phyloP scores from a whole-genome alignment of 2,888 invertebrate species.

The Mythimna lalbum region DNA sequence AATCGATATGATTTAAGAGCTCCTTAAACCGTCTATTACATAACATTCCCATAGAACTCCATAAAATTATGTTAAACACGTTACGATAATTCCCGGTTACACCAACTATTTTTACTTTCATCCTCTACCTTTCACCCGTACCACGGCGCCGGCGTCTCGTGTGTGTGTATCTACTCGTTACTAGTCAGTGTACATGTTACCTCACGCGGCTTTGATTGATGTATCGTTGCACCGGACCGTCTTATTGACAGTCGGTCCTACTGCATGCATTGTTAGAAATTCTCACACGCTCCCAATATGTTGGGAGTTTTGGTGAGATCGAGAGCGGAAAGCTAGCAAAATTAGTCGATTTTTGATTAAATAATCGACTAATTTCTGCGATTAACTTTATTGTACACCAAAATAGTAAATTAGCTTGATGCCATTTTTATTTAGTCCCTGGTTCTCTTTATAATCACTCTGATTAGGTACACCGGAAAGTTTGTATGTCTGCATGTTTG shows the following conservation, averaged over 20 bases:
- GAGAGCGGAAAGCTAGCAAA: slow-evolving; percentile 10
- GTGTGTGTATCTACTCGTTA: slow-evolving; percentile 5
- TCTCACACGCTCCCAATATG: slow-evolving; percentile 64
- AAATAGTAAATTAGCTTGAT: too few relatives aligned
- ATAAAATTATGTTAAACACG: slow-evolving; percentile 9
- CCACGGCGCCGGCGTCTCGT: slow-evolving; percentile 25
- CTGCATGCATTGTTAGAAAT: slow-evolving; percentile 64
- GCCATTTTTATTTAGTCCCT: too few relatives aligned
- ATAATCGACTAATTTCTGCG: too few relatives aligned
- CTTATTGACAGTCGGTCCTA: slow-evolving; percentile 66
- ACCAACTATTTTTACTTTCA: slow-evolving; percentile 28
- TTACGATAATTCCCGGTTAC: slow-evolving; percentile 4
- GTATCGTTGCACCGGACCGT: slow-evolving; percentile 55
- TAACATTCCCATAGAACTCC: neutral
- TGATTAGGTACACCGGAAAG: too few relatives aligned
- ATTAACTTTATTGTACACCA: too few relatives aligned
- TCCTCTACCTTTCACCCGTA: slow-evolving; percentile 55
- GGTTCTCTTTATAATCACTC: too few relatives aligned
- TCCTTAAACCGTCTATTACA: neutral
- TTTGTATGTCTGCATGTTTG: too few relatives aligned
- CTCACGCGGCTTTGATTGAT: slow-evolving; percentile 65
- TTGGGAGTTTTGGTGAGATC: slow-evolving; percentile 14
- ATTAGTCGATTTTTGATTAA: neutral
- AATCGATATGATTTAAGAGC: neutral
- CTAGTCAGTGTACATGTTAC: slow-evolving; percentile 40